Base-by-base conservation (phyloP, 2,888 invertebrate species). In the Listrodromus nycthemerus region DNA sequence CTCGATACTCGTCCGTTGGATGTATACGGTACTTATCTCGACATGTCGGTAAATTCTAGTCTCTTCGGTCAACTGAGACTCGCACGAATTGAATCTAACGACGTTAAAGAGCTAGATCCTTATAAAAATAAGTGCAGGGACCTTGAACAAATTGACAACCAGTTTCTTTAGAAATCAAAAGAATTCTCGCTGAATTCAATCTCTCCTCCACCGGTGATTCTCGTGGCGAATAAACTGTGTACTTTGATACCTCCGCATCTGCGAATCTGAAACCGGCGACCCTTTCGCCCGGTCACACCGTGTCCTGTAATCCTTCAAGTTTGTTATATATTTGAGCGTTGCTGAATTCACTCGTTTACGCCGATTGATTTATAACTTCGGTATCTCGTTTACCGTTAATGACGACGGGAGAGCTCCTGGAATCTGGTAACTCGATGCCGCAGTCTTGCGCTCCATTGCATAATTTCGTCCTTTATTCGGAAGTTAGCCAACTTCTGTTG, bases 391-490 rank as follows among this genome's bases (percentile, higher is more conserved):
- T 61, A 30, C 61, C 13, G 13, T 27, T 61, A 61, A 61, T 48
- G 41, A 19, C 30, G 61, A 30, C 30, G 19, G 16, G 33, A 0
- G 8, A 30, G 2, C 45, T 55, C 6, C 27, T 30, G 13, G 13
- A 52, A 19, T 50, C 41, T 41, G 41, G 41, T 67, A 55, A 21
- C 10, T 79, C 27, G 33, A 24, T 2, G 61, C 61, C n/a, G 37
- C 24, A 48, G 66, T 50, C 30, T 19, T 33, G 50, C 41, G 37
- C 21, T 37, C 52, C 21, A 77, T 76, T 45, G 52, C 33, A 55
- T 55, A 33, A 52, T 33, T 30, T 67, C 33, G 37, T 77, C 78
- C 73, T 73, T 82, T 66, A 75, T 65, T 16, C 52, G 52, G 24
- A 55, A 74, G 73, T 70, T 55, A 61, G 50, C 52, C n/a, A 80